Base-by-base conservation (phyloP, 2,797 vertebrate genomes). In the Harpagifer antarcticus region DNA sequence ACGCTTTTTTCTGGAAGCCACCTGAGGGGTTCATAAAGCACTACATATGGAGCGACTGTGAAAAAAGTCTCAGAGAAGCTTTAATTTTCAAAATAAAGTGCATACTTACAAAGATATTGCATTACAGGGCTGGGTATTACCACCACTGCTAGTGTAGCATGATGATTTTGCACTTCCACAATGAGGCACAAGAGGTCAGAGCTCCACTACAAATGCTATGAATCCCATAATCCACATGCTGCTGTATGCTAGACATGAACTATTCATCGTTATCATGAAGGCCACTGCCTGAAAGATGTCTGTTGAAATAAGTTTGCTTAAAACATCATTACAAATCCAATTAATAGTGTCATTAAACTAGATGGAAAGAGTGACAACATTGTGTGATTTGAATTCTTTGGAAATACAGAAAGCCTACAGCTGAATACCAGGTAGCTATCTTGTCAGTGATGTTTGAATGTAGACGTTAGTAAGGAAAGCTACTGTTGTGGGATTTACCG, bases 131-230 rank as follows among this genome's bases (percentile, higher is more conserved):
- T 67, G 55, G 53, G 64, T 65, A 71, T 55, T 63, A 23, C 68
- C 50, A 82, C 27, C 27, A 9, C 31, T 55, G 53, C 60, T 17
- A 68, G 44, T 47, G 77, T 45, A 45, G 55, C 65, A 20, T 20
- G 20, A 56, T 31, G 17, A 83, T 61, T 70, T 44, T 92, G 93
- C 83, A 92, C 74, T 95, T 89, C 90, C 79, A 72, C 44, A 68
- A 66, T 59, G 17, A 47, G 68, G 55, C 95, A 95, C 93, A 89
- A 94, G 95, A 94, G 94, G 94, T 93, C 95, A 95, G 92, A 91
- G 82, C 88, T 93, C 52, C 84, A 92, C 94, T 90, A 87, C 82
- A 81, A 92, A 95, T 93, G 27, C 74, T 55, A n/a, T 69, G 15
- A 84, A 65, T 58, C 19, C 50, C 37, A 16, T 67, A 23, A 62